Percentiles rank a stretch among this genome's conserved stretches.
Conservation (phyloP, 2,113 vertebrate species). For the Phyllostomus hastatus region DNA sequence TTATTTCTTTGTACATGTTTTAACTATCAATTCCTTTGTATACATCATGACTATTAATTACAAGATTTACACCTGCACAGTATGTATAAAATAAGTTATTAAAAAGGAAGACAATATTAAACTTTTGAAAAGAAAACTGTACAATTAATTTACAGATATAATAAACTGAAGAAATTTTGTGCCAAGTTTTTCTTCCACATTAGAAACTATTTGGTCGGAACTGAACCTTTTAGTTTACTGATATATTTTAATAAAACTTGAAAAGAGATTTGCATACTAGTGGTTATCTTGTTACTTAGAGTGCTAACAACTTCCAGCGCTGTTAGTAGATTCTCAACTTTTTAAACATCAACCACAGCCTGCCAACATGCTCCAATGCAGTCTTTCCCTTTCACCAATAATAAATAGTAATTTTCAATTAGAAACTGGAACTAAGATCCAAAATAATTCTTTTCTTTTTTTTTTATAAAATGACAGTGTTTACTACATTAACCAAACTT, state of each 20-base stretch:
- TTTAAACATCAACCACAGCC: slow-evolving; percentile 56
- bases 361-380: slow-evolving; percentile 60
- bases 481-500: slow-evolving; percentile 54
- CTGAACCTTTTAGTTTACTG: slow-evolving; percentile 67
- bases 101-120: slow-evolving; percentile 95
- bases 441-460: slow-evolving; percentile 61
- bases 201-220: slow-evolving; percentile 77
- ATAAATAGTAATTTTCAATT: slow-evolving; percentile 70
- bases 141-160: slow-evolving; percentile 88
- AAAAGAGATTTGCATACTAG: slow-evolving; percentile 66
- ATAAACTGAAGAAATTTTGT: slow-evolving; percentile 80
- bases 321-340: slow-evolving; percentile 73
- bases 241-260: slow-evolving; percentile 57
- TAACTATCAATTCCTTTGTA: slow-evolving; percentile 93
- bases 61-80: slow-evolving; percentile 99
- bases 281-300: slow-evolving; percentile 72
- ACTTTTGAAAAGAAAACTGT: slow-evolving; percentile 88
- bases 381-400: slow-evolving; percentile 62
- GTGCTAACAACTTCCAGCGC: slow-evolving; percentile 84
- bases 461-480: slow-evolving; percentile 74
- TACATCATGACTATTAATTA: slow-evolving; percentile 97
- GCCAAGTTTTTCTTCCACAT: slow-evolving; percentile 78
- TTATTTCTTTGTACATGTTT: slow-evolving; percentile 94
- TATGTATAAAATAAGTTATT: slow-evolving; percentile 99
- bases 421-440: slow-evolving; percentile 66